Evolutionary conservation across 2,113 vertebrate species (phyloP).

Genomic region (Aspidoscelis tigris): DNA sequence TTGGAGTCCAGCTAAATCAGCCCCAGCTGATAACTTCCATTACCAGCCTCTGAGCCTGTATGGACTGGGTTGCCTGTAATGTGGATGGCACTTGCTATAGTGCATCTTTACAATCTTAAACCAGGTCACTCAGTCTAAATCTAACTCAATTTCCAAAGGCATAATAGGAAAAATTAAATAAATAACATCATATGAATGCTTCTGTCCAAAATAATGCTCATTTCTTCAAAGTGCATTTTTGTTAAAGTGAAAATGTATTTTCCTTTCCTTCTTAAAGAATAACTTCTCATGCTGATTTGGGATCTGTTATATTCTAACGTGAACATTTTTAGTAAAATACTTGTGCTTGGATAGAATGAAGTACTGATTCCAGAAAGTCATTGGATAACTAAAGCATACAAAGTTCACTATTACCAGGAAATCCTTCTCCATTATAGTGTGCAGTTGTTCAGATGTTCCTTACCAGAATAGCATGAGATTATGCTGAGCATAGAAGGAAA

Average conservation of each 20-base stretch:
- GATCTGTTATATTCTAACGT: not conserved
- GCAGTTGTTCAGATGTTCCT: not conserved
- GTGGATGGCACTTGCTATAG: no score
- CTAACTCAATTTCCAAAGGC: not conserved
- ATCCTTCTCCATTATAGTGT: not conserved
- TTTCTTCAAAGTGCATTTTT: slow-evolving; percentile 8
- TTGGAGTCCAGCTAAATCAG: no score
- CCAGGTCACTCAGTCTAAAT: no score
- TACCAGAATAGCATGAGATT: not conserved
- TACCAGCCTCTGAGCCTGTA: no score
- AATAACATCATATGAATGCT: slow-evolving; percentile 13
- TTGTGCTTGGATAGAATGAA: not conserved
- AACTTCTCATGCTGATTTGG: not conserved
- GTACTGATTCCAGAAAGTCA: no score
- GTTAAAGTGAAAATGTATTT: not conserved
- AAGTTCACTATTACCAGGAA: not conserved
- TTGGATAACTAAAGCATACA: not conserved
- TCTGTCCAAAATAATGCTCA: not conserved
- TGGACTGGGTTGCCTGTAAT: no score
- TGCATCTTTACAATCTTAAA: no score
- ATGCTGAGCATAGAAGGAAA: no score
- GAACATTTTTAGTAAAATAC: not conserved
- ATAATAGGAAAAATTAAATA: not conserved
- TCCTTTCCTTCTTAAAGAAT: not conserved
- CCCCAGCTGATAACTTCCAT: no score